These are phyloP conservation scores for Hyles lineata DNA, from an alignment of 2,888 invertebrate species.

Conservation along the genomic window DNA sequence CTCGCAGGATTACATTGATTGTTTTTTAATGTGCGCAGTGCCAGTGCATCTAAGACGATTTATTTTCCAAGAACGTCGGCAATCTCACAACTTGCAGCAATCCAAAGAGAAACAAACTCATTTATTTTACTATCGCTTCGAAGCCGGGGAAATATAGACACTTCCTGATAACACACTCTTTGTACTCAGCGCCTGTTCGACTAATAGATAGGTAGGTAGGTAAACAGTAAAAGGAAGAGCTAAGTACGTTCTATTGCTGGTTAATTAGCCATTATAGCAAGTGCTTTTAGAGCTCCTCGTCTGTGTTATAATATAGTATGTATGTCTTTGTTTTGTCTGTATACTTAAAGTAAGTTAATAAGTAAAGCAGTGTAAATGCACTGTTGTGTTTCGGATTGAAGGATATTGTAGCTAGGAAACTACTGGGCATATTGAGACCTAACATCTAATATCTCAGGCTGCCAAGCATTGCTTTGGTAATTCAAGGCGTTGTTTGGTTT, in stretches of 20 bases:
- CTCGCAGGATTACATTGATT: not conserved
- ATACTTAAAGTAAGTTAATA: not conserved
- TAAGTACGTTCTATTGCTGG: not conserved
- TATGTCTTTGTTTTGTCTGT: not conserved
- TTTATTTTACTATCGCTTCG: slow-evolving; percentile 21
- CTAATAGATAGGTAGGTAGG: not conserved
- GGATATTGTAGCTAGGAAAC: too few relatives aligned
- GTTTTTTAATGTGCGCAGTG: not conserved
- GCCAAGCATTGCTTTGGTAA: too few relatives aligned
- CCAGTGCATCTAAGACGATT: not conserved
- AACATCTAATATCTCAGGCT: too few relatives aligned
- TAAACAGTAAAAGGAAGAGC: slow-evolving; percentile 24
- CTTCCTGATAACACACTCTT: slow-evolving; percentile 25
- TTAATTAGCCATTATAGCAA: slow-evolving; percentile 20
- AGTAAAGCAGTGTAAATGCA: too few relatives aligned
- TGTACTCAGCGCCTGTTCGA: slow-evolving; percentile 17
- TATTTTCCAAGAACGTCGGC: slow-evolving; percentile 19
- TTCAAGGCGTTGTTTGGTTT: too few relatives aligned
- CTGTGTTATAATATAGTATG: not conserved
- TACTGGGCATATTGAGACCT: too few relatives aligned
- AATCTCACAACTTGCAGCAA: slow-evolving; percentile 8
- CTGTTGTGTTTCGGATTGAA: too few relatives aligned
- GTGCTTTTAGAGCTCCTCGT: slow-evolving; percentile 1
- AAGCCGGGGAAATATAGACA: slow-evolving; percentile 12
- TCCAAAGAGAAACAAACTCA: slow-evolving; percentile 23